A percentile compares a stretch with the other conserved stretches of the same genome.
Conservation (phyloP, 1,140 invertebrate species). For the Leptinotarsa defecta region DNA sequence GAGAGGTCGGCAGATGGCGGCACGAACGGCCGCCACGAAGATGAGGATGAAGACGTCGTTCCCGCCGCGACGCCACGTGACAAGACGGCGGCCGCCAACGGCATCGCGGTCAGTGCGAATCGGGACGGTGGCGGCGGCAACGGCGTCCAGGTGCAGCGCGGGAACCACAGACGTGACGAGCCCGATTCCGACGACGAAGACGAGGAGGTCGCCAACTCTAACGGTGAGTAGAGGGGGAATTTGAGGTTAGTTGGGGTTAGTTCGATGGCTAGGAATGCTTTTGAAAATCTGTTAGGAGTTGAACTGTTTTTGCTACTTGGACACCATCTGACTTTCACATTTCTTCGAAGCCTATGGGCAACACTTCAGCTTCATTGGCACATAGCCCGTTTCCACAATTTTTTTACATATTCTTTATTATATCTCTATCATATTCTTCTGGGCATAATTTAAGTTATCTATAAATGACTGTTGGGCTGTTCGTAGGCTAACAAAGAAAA, state of each 20-base stretch:
- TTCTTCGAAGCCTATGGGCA: too few relatives aligned
- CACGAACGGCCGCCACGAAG: constrained; percentile 47
- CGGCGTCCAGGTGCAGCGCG: constrained; percentile 39
- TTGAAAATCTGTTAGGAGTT: too few relatives aligned
- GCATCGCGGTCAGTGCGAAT: constrained; percentile 37
- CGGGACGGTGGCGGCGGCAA: constrained; percentile 32
- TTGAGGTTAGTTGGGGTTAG: neutral
- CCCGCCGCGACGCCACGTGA: constrained; percentile 34
- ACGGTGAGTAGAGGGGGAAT: constrained; percentile 16
- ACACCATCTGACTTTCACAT: too few relatives aligned
- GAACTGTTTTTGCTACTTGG: too few relatives aligned
- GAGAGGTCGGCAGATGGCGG: constrained; percentile 53
- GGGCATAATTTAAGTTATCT: too few relatives aligned
- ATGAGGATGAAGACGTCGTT: constrained; percentile 41
- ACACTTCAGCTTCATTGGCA: too few relatives aligned
- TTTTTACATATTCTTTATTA: too few relatives aligned
- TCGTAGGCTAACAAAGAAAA: too few relatives aligned
- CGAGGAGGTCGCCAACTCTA: constrained; percentile 29
- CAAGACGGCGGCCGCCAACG: constrained; percentile 39
- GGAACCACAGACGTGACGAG: constrained; percentile 48
- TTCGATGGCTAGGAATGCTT: too few relatives aligned
- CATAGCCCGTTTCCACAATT: too few relatives aligned
- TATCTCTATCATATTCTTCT: too few relatives aligned
- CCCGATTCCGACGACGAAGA: constrained; percentile 55
- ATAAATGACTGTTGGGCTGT: too few relatives aligned